A percentile compares a stretch with the other conserved stretches of the same genome.
Evolutionary conservation across 2,113 vertebrate genomes (phyloP).

Genomic region (Ascaphus truei): DNA sequence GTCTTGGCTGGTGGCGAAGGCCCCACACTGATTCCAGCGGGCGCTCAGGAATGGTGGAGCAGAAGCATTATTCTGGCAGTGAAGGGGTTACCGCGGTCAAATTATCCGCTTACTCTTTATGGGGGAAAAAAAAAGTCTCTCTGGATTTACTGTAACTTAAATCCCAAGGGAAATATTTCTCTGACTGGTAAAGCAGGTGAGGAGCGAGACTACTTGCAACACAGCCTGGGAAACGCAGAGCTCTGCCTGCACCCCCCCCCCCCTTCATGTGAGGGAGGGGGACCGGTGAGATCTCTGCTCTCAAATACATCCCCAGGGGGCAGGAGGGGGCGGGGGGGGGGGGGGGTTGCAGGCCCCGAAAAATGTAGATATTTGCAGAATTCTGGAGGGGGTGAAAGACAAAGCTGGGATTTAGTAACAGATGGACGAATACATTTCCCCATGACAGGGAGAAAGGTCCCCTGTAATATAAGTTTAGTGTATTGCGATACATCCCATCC

Average conservation of each 20-base stretch:
- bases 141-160: background rate
- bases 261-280: too few relatives aligned
- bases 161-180: background rate
- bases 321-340: background rate
- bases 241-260: background rate
- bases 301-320: background rate
- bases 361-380: background rate
- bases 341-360: background rate
- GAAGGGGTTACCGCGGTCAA: too few relatives aligned
- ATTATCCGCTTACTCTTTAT: too few relatives aligned
- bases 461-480: slow-evolving; percentile 1
- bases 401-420: background rate
- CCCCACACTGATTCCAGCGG: too few relatives aligned
- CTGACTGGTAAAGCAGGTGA: slow-evolving; percentile 17
- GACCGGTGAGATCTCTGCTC: background rate
- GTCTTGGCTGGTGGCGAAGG: too few relatives aligned
- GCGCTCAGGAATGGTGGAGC: too few relatives aligned
- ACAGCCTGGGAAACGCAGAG: background rate
- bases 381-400: background rate
- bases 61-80: too few relatives aligned
- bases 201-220: background rate
- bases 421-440: background rate
- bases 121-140: too few relatives aligned
- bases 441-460: background rate
- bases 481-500: background rate